phyloP scores from a whole-genome alignment of 1,140 invertebrate genomes.

The Danaus melanippus region DNA sequence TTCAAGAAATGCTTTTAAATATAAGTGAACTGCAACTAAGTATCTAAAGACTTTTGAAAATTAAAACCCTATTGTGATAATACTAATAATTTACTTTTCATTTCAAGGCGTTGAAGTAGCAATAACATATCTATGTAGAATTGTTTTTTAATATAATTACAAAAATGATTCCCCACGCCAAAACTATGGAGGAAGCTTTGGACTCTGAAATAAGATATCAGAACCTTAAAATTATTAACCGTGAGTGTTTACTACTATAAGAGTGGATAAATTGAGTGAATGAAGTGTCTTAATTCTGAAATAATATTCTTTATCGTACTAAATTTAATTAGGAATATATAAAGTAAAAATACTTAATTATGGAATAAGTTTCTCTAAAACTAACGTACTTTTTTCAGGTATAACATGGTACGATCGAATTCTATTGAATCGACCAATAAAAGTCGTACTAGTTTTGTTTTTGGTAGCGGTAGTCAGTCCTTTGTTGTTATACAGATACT shows the following conservation, averaged over 20 bases:
- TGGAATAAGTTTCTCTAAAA: too few relatives aligned
- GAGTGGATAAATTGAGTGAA: too few relatives aligned
- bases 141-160: neutral
- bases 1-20: neutral
- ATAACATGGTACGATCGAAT: slow-evolving; percentile 47
- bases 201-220: slow-evolving; percentile 11
- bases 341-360: too few relatives aligned
- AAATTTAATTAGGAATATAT: too few relatives aligned
- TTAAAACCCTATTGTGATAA: too few relatives aligned
- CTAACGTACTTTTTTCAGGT: slow-evolving; percentile 34
- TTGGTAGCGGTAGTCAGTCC: slow-evolving; percentile 34
- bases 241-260: slow-evolving; percentile 9
- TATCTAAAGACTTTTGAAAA: too few relatives aligned
- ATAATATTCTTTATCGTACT: too few relatives aligned
- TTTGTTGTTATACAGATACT: slow-evolving; percentile 41
- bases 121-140: neutral
- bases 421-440: slow-evolving; percentile 43
- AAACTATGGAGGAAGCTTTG: slow-evolving; percentile 8
- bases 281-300: too few relatives aligned
- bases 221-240: slow-evolving; percentile 6
- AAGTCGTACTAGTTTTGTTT: slow-evolving; percentile 28
- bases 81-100: too few relatives aligned
- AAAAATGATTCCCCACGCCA: slow-evolving; percentile 17
- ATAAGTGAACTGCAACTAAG: too few relatives aligned
- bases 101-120: too few relatives aligned